Base-by-base conservation (phyloP, 1,140 invertebrate species). In the Brachionus sp. region DNA sequence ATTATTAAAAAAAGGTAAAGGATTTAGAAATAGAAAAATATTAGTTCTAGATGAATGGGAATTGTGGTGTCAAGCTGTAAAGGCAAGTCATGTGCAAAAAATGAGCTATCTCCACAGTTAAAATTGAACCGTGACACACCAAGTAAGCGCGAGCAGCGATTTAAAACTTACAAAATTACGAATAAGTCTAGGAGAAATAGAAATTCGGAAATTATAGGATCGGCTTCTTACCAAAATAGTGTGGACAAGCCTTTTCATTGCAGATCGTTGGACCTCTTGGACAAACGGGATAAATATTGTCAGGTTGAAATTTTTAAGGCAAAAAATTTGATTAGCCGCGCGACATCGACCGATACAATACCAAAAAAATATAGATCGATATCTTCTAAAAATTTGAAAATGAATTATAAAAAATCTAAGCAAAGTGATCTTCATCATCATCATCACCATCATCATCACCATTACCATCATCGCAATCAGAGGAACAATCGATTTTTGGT, bases 11-110 rank as follows among this genome's bases (percentile, higher is more conserved):
- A 5, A 23, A 66, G 5, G 10, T 66, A 4, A 37, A 23, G 25
- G 25, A 5, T 70, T 70, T 70, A 39, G 44, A 44, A n/a, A n/a
- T 35, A 68, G 44, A 46, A 46, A 75, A 25, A 44, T 75, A 44
- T 9, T 75, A 12, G 29, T 70, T 70, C 19, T 75, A 75, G 44
- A 75, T 75, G 70, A 75, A 75, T 75, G 70, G 70, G 70, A 75
- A 75, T 75, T 44, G 44, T 75, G 44, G 25, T 75, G 23, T 46
- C 70, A 35, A 75, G 70, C 42, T 75, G 70, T 75, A 75, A 75
- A 75, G 42, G 70, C 33, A 39, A 70, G 37, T 70, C 66, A 16
- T 70, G 12, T 37, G 6, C 5, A 44, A 42, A 70, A 16, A 9
- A 70, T 70, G 66, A 70, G 37, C 33, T n/a, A 9, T 19, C 16